Conservation (phyloP, 2,888 invertebrate species). For the Limenitis camilla region DNA sequence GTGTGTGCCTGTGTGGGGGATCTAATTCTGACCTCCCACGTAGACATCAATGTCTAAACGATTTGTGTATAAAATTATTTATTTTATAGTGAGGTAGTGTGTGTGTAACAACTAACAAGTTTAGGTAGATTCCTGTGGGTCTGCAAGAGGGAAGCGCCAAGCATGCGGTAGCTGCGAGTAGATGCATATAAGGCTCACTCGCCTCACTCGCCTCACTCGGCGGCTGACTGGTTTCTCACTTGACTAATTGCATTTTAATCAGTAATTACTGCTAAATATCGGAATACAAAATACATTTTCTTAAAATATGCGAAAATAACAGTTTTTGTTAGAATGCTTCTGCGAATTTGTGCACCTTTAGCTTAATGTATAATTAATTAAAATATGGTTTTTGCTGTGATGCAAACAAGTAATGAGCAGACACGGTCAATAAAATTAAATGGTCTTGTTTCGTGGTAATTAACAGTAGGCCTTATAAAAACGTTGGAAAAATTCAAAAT, state of each 20-base stretch:
- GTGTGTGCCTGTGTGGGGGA: too few relatives aligned
- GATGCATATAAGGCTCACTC: conserved; percentile 15
- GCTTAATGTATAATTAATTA: not conserved
- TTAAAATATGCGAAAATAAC: conserved; percentile 2
- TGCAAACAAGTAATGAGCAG: not conserved
- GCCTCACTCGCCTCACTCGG: too few relatives aligned
- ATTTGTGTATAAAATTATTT: too few relatives aligned
- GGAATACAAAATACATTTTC: conserved; percentile 7
- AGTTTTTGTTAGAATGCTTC: not conserved
- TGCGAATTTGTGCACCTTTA: conserved; percentile 1
- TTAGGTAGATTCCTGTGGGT: conserved; percentile 4
- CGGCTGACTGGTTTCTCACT: conserved; percentile 12
- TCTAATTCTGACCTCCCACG: too few relatives aligned
- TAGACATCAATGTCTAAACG: too few relatives aligned
- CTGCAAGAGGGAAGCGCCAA: conserved; percentile 2
- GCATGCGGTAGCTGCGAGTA: conserved; percentile 14
- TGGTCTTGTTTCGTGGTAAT: too few relatives aligned
- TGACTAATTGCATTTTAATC: conserved; percentile 21
- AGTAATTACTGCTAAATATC: conserved; percentile 19
- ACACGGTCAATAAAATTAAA: not conserved
- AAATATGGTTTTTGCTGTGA: not conserved
- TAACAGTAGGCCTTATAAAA: too few relatives aligned
- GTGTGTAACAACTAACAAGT: not conserved
- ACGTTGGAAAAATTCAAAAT: too few relatives aligned
- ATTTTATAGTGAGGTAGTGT: not conserved